Percentiles rank a stretch among this genome's conserved stretches.
phyloP scores from a whole-genome alignment of 2,797 vertebrate species.

The Microhierax caerulescens region DNA sequence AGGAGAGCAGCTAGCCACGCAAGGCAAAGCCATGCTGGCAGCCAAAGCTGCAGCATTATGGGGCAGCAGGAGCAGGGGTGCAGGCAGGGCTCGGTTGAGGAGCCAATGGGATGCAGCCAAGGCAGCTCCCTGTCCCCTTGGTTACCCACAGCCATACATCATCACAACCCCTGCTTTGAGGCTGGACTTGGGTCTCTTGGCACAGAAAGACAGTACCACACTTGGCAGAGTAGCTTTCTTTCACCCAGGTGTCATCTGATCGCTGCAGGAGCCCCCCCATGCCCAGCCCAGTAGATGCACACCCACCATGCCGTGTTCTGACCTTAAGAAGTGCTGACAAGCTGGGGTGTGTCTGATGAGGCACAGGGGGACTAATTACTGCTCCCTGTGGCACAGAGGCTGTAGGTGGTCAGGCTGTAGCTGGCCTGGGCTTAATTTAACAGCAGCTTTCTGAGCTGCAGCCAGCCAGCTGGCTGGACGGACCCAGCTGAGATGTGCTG shows the following conservation, averaged over 20 bases:
- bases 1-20: background rate
- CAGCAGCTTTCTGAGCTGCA: background rate
- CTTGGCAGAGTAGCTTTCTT: background rate
- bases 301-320: background rate
- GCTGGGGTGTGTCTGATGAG: background rate
- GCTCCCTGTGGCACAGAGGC: background rate
- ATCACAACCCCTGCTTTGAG: background rate
- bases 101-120: background rate
- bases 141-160: background rate
- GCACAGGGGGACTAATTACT: background rate
- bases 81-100: background rate
- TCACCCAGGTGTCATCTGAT: accelerated
- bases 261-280: background rate
- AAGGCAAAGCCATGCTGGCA: background rate
- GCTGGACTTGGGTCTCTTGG: background rate
- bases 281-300: background rate
- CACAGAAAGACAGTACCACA: background rate
- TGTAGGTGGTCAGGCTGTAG: accelerated
- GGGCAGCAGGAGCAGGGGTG: background rate
- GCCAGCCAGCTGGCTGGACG: background rate
- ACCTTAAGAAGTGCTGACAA: background rate
- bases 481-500: too few species aligned
- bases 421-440: background rate
- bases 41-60: accelerated
- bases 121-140: background rate